Conservation (phyloP, 2,888 invertebrate species). For the Cinara cedri region DNA sequence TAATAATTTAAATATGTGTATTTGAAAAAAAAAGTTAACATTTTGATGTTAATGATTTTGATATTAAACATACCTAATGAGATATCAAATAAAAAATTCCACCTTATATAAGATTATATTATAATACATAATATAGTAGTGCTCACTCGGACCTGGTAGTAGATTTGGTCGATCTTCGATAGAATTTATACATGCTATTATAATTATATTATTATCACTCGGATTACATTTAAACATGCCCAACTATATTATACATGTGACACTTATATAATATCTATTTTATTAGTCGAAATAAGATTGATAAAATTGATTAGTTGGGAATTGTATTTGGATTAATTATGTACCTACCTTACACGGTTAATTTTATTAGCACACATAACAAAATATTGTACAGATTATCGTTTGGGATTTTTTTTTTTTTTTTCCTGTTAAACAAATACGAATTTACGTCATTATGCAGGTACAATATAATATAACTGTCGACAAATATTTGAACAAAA, state of each 20-base stretch:
- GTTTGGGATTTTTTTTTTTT: background rate
- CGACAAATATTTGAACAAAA: background rate
- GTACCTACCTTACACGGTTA: no score
- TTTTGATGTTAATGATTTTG: no score
- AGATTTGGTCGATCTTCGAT: conserved; percentile 6
- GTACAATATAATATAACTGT: background rate
- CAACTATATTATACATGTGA: background rate
- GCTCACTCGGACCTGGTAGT: background rate
- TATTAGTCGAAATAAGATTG: background rate
- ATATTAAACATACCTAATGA: no score
- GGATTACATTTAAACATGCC: background rate
- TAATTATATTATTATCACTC: conserved; percentile 1
- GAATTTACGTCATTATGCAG: background rate
- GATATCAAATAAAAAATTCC: background rate
- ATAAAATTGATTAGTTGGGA: no score
- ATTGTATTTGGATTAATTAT: no score
- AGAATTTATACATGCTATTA: background rate
- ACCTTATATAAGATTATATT: background rate
- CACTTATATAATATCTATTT: no score
- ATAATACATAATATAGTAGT: no score
- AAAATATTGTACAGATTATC: background rate
- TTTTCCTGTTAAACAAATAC: conserved; percentile 9
- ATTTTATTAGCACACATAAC: background rate
- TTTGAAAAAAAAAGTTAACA: no score
- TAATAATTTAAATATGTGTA: no score